Conservation (phyloP, 2,888 invertebrate species). For the Erebia aethiops region DNA sequence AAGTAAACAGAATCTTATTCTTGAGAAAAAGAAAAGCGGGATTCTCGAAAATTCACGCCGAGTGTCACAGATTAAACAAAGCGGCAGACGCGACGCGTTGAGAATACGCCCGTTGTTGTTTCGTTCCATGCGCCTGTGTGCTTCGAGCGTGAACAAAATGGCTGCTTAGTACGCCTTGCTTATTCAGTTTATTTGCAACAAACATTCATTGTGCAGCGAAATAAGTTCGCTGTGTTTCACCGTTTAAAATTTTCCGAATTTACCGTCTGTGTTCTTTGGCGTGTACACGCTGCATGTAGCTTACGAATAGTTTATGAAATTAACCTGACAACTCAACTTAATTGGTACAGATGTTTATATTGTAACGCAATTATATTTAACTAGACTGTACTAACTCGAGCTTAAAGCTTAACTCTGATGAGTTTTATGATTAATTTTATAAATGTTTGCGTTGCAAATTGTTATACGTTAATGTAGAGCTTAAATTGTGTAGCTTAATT, state of each 20-base stretch:
- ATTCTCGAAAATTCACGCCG: slow-evolving; percentile 34
- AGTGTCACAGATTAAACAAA: slow-evolving; percentile 38
- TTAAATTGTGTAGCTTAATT: background rate
- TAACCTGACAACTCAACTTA: slow-evolving; percentile 18
- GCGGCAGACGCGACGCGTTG: slow-evolving; percentile 33
- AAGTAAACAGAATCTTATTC: background rate
- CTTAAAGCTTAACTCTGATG: background rate
- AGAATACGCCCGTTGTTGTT: slow-evolving; percentile 34
- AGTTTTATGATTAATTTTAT: background rate
- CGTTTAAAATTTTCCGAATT: slow-evolving; percentile 42
- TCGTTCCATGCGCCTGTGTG: slow-evolving; percentile 40
- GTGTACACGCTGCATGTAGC: slow-evolving; percentile 11
- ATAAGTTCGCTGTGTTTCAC: slow-evolving; percentile 39
- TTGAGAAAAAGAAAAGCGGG: slow-evolving; percentile 7
- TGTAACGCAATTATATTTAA: background rate
- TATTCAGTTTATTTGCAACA: slow-evolving; percentile 47
- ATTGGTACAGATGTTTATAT: slow-evolving; percentile 4
- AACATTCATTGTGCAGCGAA: slow-evolving; percentile 43
- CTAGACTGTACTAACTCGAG: background rate
- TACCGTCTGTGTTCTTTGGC: slow-evolving; percentile 29
- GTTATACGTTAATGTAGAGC: background rate
- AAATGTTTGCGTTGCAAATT: background rate
- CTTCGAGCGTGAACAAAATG: slow-evolving; percentile 46
- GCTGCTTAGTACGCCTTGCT: slow-evolving; percentile 48
- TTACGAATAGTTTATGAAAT: slow-evolving; percentile 16